phyloP scores from a whole-genome alignment of 2,888 invertebrate species.

The Cetonia aurata region DNA sequence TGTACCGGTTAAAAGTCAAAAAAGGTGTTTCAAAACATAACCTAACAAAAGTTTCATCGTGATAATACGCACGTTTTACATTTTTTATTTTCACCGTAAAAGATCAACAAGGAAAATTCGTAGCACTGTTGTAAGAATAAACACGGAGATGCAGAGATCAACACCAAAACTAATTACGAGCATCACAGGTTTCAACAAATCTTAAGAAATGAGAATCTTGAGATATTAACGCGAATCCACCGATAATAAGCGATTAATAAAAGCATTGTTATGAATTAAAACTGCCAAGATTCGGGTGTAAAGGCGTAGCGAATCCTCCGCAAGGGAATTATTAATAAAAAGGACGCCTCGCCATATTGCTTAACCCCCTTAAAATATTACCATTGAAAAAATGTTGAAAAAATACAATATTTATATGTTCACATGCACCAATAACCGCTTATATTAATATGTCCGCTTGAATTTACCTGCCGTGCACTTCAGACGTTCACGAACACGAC shows the following conservation, averaged over 20 bases:
- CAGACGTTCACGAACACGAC: constrained; percentile 54
- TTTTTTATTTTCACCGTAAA: constrained; percentile 2
- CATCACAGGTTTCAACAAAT: not conserved
- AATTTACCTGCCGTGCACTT: constrained; percentile 55
- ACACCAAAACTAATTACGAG: not conserved
- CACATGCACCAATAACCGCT: constrained; percentile 6
- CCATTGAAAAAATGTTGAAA: constrained; percentile 61
- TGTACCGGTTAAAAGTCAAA: constrained; percentile 52
- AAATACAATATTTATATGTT: constrained; percentile 60
- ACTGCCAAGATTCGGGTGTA: constrained; percentile 16
- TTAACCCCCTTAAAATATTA: constrained; percentile 63
- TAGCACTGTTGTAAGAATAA: constrained; percentile 1
- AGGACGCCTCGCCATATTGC: constrained; percentile 66
- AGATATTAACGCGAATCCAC: constrained; percentile 19
- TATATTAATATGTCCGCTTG: constrained; percentile 13
- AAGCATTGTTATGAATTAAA: constrained; percentile 44
- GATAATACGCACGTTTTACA: constrained; percentile 20
- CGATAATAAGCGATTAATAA: not conserved
- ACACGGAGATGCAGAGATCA: not conserved
- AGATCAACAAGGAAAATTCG: not conserved
- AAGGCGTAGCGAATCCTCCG: not conserved
- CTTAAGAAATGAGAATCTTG: not conserved
- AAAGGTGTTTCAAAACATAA: constrained; percentile 58
- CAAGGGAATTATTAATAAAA: constrained; percentile 50
- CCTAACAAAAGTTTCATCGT: constrained; percentile 49